Base-by-base conservation (phyloP, 2,888 invertebrate genomes). In the Rhodophaea formosa region DNA sequence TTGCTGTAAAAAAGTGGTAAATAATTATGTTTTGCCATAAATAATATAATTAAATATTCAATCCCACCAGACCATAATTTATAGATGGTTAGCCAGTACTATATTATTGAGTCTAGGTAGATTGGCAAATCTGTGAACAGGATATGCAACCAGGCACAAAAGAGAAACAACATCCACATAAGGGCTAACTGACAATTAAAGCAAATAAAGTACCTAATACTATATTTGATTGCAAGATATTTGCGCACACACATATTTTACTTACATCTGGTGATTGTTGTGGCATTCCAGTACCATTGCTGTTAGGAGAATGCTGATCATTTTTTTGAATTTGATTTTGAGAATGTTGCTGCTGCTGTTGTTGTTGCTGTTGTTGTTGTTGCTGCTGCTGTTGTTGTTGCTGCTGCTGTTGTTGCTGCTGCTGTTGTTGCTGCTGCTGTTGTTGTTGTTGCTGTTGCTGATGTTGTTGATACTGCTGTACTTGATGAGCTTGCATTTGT, bases 291-390 rank as follows among this genome's bases (percentile, higher is more conserved):
- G 77, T 86, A 61, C 85, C 85, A 76, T 86, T 90, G 66, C 75
- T 84, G 63, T 82, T 86, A n/a, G 87, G 77, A 14, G 91, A 81
- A 59, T 91, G 92, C 62, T 90, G 93, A 62, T 92, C 92, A 68
- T 83, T 80, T 71, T 90, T 91, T 30, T 71, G 56, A 57, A 69
- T 59, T 72, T 80, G 73, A 72, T 79, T 82, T 59, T 80, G 80
- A 53, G 71, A 65, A 56, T 74, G 75, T 47, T 79, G 82, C 55
- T 84, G 86, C 23, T 82, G 86, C 16, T 85, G 92, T 62, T 83
- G 92, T 66, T 82, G 91, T 61, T 82, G 91, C 64, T 77, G 90
- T 64, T 76, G 82, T 64, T 79, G 74, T 56, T 80, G 77, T 49
- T 81, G 80, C 1, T 81, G 78, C 7, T 78, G 80, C 1, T 79